These are phyloP conservation scores for Alligator mississippiensis DNA, from an alignment of 2,113 vertebrate species.

Conservation along the genomic window DNA sequence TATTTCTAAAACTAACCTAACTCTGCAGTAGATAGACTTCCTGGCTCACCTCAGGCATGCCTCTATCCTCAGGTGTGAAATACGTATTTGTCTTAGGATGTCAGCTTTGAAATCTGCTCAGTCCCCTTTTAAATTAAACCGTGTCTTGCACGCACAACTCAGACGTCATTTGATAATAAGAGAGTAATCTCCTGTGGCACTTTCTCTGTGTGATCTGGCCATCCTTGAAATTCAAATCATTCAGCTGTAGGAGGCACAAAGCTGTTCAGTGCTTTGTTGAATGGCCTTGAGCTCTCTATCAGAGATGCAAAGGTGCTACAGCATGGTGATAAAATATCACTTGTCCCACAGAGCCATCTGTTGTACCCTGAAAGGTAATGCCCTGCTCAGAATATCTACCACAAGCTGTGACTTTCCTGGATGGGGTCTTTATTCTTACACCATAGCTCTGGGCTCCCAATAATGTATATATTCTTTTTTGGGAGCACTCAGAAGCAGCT, in stretches of 20 bases:
- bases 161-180: neutral
- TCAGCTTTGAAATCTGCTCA: neutral
- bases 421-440: neutral
- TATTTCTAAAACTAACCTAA: constrained; percentile 4
- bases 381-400: neutral
- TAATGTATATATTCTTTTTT: neutral
- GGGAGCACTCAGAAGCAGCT: neutral
- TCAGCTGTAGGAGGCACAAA: neutral
- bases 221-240: neutral
- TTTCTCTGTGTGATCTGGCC: neutral
- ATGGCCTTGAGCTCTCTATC: neutral
- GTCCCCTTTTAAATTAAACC: neutral
- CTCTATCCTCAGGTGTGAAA: neutral
- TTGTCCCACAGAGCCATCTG: neutral
- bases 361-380: neutral
- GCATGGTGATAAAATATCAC: neutral
- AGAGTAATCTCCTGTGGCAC: neutral
- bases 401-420: neutral
- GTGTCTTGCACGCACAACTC: neutral
- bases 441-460: neutral
- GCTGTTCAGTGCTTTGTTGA: neutral
- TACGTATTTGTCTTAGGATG: neutral
- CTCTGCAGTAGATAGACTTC: accelerated
- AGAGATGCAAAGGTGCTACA: neutral
- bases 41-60: neutral